A percentile compares a stretch with the other conserved stretches of the same genome.
Conservation (phyloP, 2,888 invertebrate species). For the Trichopoda pennipes region DNA sequence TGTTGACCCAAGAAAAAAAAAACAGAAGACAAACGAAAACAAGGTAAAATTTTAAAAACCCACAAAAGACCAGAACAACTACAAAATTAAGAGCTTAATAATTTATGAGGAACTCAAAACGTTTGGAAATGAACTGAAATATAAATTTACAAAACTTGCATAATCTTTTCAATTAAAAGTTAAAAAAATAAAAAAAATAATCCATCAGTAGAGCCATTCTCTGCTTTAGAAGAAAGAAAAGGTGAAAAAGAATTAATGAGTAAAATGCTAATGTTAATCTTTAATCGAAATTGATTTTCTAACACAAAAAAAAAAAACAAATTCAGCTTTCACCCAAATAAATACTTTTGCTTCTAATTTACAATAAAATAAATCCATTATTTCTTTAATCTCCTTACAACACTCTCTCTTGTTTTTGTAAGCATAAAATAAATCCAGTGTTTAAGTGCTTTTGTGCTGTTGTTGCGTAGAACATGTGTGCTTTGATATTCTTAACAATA, state of each 20-base stretch:
- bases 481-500: constrained; percentile 12
- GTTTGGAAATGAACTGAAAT: background rate
- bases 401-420: background rate
- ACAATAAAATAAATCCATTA: no score
- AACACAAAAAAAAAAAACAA: no score
- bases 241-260: no score
- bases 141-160: background rate
- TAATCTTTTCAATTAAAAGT: background rate
- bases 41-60: background rate
- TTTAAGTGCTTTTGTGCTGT: background rate
- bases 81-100: background rate
- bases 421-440: constrained; percentile 17
- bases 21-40: background rate
- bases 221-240: background rate
- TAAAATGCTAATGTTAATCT: no score
- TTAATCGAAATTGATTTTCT: no score
- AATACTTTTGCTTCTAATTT: no score
- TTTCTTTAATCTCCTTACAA: no score
- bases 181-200: background rate
- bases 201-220: no score
- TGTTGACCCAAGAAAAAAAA: constrained; percentile 30
- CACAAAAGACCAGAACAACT: background rate
- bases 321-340: no score
- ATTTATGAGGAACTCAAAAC: background rate
- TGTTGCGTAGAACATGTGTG: background rate